Base-by-base conservation (phyloP, 2,797 vertebrate genomes). In the Peromyscus attwateri region DNA sequence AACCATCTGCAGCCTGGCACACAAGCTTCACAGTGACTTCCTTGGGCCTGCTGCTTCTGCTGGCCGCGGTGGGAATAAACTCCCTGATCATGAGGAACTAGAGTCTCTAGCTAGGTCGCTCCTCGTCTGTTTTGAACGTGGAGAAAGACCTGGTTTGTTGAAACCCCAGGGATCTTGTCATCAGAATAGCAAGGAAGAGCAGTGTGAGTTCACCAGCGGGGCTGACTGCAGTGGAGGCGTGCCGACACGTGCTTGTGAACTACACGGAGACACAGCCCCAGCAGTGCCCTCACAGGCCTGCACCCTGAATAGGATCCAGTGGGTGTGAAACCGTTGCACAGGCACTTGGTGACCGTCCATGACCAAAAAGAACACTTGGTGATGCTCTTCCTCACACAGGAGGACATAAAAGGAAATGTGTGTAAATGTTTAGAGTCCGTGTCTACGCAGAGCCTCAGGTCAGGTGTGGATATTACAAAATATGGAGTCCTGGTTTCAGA, bases 91-190 rank as follows among this genome's bases (percentile, higher is more conserved):
- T 10, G 60, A 98, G 34, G 98, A 99, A 25, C 97, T 99, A 88
- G 98, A 98, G 62, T 97, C 95, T 27, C 97, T 98, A 8, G 98
- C 99, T 81, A 98, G 98, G 90, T 98, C 99, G 12, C 98, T 99
- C 55, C 96, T 99, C 87, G 40, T 90, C 16, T 97, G 91, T 97
- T 98, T 98, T 91, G 98, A 98, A 95, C 91, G 96, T 92, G 95
- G 97, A 92, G 97, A 98, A 93, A 95, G 94, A 92, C 91, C 94
- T 6, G 9, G 62, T 64, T 85, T 89, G 6, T 7, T 93, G 64
- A 95, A 89, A 57, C 49, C 87, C 92, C 91, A 89, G 71, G 79
- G 88, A 82, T 25, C 89, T 88, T 76, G 34, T 92, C 34, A 82
- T 70, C 92, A 82, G 90, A 93, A 96, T 70, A 29, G 73, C n/a